These are phyloP conservation scores for Hyperopisus bebe DNA, from an alignment of 2,113 vertebrate genomes.

Conservation along the genomic window DNA sequence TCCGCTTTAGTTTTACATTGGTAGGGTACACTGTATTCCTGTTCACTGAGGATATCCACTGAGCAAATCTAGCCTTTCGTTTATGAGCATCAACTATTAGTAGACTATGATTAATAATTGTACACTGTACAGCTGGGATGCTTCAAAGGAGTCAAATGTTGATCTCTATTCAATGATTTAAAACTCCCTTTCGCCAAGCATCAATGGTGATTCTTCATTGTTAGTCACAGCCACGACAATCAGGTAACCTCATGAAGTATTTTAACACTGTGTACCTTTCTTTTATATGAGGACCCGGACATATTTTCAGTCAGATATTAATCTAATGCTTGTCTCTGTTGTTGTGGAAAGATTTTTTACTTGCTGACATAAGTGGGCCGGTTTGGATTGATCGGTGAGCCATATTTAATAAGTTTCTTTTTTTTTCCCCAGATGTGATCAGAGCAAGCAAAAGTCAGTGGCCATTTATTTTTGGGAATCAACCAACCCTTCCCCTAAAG, in stretches of 20 bases:
- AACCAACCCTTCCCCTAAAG: neutral
- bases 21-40: neutral
- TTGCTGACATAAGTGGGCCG: neutral
- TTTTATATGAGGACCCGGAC: neutral
- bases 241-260: neutral
- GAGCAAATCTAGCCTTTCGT: neutral
- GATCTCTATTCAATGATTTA: neutral
- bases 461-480: neutral
- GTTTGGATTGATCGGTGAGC: neutral
- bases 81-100: neutral
- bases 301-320: neutral
- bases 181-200: neutral
- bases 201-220: neutral
- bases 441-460: neutral
- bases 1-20: neutral
- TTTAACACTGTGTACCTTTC: neutral
- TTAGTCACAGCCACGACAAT: neutral
- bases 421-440: neutral
- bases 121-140: neutral
- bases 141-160: neutral
- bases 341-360: neutral
- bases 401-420: neutral
- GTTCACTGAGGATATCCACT: neutral
- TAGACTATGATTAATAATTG: neutral
- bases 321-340: neutral